These are phyloP conservation scores for Myiothlypis chrysogaster DNA, from an alignment of 2,797 vertebrate genomes.

Conservation along the genomic window DNA sequence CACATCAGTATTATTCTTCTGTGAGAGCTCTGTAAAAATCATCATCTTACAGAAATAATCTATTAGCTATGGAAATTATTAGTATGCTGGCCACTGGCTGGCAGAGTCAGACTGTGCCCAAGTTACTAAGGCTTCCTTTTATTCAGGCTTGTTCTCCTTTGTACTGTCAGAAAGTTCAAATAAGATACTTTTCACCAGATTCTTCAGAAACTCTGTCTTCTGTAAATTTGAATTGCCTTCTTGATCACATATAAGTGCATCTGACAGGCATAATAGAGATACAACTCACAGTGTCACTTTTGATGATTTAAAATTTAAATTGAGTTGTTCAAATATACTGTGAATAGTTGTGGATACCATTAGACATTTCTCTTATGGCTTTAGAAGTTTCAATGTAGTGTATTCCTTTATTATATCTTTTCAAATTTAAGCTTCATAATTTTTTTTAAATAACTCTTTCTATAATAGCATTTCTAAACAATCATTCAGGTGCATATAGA, in stretches of 20 bases:
- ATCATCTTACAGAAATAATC: not conserved
- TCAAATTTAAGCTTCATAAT: not conserved
- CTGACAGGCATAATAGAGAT: constrained; percentile 4
- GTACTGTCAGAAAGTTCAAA: not conserved
- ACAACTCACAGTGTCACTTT: not conserved
- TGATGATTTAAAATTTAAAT: not conserved
- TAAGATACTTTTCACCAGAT: not conserved
- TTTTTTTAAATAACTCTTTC: not conserved
- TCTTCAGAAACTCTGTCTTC: not conserved
- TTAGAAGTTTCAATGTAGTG: not conserved
- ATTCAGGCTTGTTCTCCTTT: not conserved
- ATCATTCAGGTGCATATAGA: not conserved
- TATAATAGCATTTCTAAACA: not conserved
- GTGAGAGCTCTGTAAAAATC: not conserved
- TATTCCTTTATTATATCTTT: not conserved
- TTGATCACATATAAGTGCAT: not conserved
- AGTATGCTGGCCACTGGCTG: not conserved
- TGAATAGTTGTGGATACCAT: not conserved
- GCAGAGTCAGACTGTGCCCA: not conserved
- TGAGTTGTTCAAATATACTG: not conserved
- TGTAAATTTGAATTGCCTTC: not conserved
- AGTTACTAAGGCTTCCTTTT: not conserved
- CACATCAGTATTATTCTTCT: not conserved
- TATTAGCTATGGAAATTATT: not conserved
- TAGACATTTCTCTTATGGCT: not conserved